Evolutionary conservation across 2,797 vertebrate species (phyloP).

Genomic region (Lycodopsis pacificus): DNA sequence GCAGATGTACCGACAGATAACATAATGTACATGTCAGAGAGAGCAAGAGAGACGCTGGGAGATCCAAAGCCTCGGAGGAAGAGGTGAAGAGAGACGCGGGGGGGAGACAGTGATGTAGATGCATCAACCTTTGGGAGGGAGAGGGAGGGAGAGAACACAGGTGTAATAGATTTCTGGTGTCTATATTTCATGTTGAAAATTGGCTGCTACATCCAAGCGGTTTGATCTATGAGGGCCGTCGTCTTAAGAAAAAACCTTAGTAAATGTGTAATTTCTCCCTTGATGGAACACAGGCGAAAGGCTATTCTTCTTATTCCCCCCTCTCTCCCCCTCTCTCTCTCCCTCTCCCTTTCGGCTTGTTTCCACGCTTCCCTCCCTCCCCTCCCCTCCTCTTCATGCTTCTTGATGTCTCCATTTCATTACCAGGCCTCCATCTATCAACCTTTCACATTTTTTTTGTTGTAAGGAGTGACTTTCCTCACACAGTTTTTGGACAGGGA

Average conservation of each 20-base stretch:
- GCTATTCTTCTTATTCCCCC: conserved; percentile 94
- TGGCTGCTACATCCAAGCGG: conserved; percentile 95
- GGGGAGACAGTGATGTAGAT: conserved; percentile 69
- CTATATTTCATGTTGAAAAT: conserved; percentile 99
- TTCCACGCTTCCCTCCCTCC: conserved; percentile 66
- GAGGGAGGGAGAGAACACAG: conserved; percentile 84
- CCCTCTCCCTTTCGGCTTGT: conserved; percentile 81
- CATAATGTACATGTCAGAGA: conserved; percentile 75
- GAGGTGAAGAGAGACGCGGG: conserved; percentile 47
- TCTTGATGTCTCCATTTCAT: conserved; percentile 99
- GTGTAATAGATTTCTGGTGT: conserved; percentile 98
- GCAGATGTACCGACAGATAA: conserved; percentile 65
- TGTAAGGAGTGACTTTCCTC: conserved; percentile 92
- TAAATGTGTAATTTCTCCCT: conserved; percentile 99
- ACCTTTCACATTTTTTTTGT: conserved; percentile 83
- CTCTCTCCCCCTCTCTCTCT: conserved; percentile 39
- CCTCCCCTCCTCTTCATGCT: conserved; percentile 93
- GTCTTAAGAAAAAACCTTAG: conserved; percentile 99
- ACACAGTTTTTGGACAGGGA: conserved; percentile 68
- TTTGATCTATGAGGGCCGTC: conserved; percentile 99
- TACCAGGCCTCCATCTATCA: conserved; percentile 98
- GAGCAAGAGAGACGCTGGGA: conserved; percentile 59
- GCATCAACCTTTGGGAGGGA: conserved; percentile 56
- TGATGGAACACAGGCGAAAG: conserved; percentile 98
- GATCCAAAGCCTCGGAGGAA: conserved; percentile 45